phyloP scores from a whole-genome alignment of 2,113 vertebrate species.

The Bos taurus region DNA sequence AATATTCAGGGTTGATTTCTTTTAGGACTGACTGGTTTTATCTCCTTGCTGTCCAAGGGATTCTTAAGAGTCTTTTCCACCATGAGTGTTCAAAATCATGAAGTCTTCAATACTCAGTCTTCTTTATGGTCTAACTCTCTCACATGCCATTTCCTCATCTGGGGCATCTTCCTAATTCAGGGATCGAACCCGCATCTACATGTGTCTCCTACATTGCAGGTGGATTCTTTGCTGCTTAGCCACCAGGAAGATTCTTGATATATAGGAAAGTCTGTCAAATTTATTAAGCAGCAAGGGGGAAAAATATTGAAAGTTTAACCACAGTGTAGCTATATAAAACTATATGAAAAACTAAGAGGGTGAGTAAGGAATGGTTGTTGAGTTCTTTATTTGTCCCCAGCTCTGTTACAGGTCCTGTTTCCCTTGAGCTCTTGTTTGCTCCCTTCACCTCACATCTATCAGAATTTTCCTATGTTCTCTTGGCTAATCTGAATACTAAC shows the following conservation, averaged over 20 bases:
- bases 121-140: not conserved
- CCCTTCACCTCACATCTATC: not conserved
- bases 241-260: not conserved
- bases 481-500: constrained; percentile 60
- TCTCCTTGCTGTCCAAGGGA: not conserved
- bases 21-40: not conserved
- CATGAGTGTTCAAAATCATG: not conserved
- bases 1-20: not conserved
- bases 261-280: not conserved
- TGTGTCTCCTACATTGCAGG: not conserved
- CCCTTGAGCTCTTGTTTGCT: not conserved
- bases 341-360: not conserved
- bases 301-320: not conserved
- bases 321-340: not conserved
- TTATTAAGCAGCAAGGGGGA: not conserved
- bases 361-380: not conserved
- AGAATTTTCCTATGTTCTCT: not conserved
- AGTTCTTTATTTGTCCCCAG: not conserved
- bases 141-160: not conserved
- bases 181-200: not conserved
- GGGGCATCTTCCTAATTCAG: not conserved
- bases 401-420: not conserved
- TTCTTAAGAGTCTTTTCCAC: not conserved
- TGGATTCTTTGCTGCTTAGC: not conserved
- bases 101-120: not conserved